A percentile compares a stretch with the other conserved stretches of the same genome.
phyloP scores from a whole-genome alignment of 2,888 invertebrate species.

The Campoletis raptor region DNA sequence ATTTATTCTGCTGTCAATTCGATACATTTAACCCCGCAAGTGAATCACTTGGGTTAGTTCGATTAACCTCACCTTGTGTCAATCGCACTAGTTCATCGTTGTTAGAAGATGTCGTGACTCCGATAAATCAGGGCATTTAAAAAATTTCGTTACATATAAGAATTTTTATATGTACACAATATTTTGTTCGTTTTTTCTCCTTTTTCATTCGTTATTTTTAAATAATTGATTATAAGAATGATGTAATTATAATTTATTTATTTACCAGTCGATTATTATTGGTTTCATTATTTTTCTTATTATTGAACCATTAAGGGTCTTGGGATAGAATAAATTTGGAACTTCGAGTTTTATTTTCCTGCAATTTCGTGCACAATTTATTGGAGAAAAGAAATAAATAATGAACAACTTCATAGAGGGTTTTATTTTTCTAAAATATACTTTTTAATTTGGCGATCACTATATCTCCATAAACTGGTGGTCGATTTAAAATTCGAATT shows the following conservation, averaged over 20 bases:
- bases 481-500: too few species aligned
- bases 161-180: background rate
- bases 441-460: too few species aligned
- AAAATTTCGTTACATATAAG: background rate
- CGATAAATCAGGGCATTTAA: background rate
- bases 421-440: too few species aligned
- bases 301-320: too few species aligned
- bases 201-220: background rate
- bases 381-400: too few species aligned
- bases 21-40: background rate
- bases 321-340: too few species aligned
- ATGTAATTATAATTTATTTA: background rate
- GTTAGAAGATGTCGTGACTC: constrained; percentile 16
- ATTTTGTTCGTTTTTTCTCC: background rate
- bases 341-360: too few species aligned
- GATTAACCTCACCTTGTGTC: constrained; percentile 44
- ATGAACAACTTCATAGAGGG: too few species aligned
- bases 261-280: background rate
- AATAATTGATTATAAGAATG: background rate
- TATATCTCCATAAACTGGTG: too few species aligned
- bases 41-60: constrained; percentile 32
- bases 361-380: too few species aligned
- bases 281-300: background rate
- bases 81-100: background rate
- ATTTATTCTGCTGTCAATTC: background rate